Evolutionary conservation across 2,113 vertebrate species (phyloP).

Genomic region (Scopus umbretta): DNA sequence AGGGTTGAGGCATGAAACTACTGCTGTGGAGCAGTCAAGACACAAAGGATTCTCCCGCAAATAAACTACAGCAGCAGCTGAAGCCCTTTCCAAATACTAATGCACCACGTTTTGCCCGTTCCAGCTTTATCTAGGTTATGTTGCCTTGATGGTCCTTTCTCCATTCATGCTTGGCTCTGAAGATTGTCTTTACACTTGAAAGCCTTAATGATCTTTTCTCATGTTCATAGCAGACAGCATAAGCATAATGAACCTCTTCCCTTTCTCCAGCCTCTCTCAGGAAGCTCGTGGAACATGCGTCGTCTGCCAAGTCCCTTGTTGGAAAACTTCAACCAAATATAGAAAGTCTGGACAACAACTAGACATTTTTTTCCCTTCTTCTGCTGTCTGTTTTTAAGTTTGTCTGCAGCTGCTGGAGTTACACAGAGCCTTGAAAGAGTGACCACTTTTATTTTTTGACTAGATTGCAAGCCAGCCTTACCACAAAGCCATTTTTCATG

Average conservation of each 20-base stretch:
- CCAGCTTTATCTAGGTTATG: background rate
- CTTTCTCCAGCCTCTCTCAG: background rate
- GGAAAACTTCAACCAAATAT: slow-evolving; percentile 53
- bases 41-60: background rate
- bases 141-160: background rate
- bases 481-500: slow-evolving; percentile 30
- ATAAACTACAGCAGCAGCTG: background rate
- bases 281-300: background rate
- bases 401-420: slow-evolving; percentile 42
- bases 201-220: background rate
- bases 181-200: background rate
- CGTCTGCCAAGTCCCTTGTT: slow-evolving; percentile 1
- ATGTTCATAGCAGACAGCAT: background rate
- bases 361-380: background rate
- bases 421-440: slow-evolving; percentile 19
- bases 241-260: background rate
- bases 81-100: background rate
- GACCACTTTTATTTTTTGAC: slow-evolving; percentile 52
- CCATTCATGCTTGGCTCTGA: background rate
- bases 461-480: slow-evolving; percentile 18
- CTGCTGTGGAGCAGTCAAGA: background rate
- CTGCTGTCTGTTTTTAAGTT: slow-evolving; percentile 16
- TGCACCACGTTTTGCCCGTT: background rate
- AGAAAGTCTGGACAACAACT: slow-evolving; percentile 35
- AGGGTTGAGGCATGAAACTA: background rate